These are phyloP conservation scores for Muscina levida DNA, from an alignment of 2,888 invertebrate species.

Conservation along the genomic window DNA sequence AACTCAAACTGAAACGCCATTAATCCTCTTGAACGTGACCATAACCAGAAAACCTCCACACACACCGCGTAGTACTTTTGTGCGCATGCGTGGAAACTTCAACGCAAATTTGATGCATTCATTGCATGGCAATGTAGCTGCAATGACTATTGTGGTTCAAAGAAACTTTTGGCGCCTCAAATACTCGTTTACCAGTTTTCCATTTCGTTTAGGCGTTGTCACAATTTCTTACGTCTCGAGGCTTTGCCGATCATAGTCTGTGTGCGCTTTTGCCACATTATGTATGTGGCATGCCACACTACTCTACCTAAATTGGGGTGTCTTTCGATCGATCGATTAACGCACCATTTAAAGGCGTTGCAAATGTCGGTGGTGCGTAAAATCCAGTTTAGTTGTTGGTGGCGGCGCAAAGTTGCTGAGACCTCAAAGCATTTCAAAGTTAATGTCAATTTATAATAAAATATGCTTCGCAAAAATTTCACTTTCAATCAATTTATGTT, in stretches of 20 bases:
- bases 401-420: not conserved
- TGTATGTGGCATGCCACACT: constrained; percentile 4
- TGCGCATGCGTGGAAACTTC: not conserved
- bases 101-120: not conserved
- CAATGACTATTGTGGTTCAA: constrained; percentile 9
- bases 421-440: not conserved
- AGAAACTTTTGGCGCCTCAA: constrained; percentile 33
- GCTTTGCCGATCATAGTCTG: not conserved
- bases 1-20: not conserved
- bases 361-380: constrained; percentile 4
- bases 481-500: constrained; percentile 16
- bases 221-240: not conserved
- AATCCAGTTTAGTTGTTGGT: constrained; percentile 13
- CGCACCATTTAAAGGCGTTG: not conserved
- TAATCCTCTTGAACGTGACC: constrained; percentile 12
- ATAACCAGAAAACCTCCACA: not conserved
- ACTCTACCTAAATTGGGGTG: not conserved
- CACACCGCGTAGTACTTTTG: not conserved
- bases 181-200: constrained; percentile 11
- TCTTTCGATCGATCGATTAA: too few relatives aligned
- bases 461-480: constrained; percentile 4
- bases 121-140: too few relatives aligned
- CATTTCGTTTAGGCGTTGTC: constrained; percentile 26
- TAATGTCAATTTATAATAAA: not conserved
- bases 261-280: too few relatives aligned